Base-by-base conservation (phyloP, 1,140 invertebrate species). In the Mercenaria mercenaria region DNA sequence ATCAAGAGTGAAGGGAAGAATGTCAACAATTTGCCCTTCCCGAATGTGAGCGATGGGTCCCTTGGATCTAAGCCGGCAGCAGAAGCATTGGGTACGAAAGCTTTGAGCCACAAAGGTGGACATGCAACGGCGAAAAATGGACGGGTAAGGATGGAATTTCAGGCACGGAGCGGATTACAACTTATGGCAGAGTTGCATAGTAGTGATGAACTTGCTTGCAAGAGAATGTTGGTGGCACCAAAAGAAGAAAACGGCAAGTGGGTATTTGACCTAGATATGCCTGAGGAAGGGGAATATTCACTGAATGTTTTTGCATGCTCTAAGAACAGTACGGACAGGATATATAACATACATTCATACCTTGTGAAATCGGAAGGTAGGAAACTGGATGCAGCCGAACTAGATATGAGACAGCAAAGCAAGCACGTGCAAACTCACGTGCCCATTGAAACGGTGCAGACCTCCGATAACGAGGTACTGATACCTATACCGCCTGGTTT, bases 291-390 rank as follows among this genome's bases (percentile, higher is more conserved):
- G 0, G 94, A 95, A 89, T 95, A 95, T 86, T 94, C 94, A 0
- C 76, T 95, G n/a, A 95, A 95, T 88, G 92, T 95, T 52, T 95
- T 94, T 86, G 93, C 92, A 20, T 90, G 92, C 64, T 74, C 92
- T 39, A 94, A 95, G 84, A 91, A 94, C 56, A 81, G 76, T 0
- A 87, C 52, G 23, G 89, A 87, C 15, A 89, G 94, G 59, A 93
- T 95, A 41, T 92, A 94, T 86, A 94, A 94, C 72, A 93, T 95
- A 18, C 93, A 95, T 85, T 91, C 92, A 3, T 95, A 95, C 90
- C 91, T 95, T 29, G 87, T 95, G 37, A 83, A 93, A 61, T 95
- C 94, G 20, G 91, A 91, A n/a, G 94, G 94, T 1, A 69, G 88
- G 20, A n/a, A 83, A 77, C 34, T 85, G 18, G 85, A 89, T 37